Base-by-base conservation (phyloP, 53 echinoderm and acorn worm genomes). In the Holothuria scabra region DNA sequence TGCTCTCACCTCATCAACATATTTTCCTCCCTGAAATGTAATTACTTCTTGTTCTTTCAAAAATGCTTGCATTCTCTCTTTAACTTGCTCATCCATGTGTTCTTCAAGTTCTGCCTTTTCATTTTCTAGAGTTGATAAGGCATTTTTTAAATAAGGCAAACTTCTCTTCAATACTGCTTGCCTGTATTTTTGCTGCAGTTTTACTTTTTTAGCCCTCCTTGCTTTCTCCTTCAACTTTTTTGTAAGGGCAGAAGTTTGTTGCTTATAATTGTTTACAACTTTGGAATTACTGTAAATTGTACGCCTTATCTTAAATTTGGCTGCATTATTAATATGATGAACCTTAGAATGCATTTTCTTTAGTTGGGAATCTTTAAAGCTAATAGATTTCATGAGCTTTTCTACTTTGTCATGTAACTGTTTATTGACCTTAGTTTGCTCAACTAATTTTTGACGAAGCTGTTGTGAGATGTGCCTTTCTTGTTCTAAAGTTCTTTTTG, bases 1-100 rank as follows among this genome's bases (percentile, higher is more conserved):
- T 37, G 84, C 84, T 19, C 84, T 59, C 33, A 88, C 67, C 34
- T 59, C 24, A 48, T 88, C 38, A 62, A 44, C 28, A 76, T 84
- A 88, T 44, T 12, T 84, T 9, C 88, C 84, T 13, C 41, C 28
- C 84, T 76, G 38, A 31, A 84, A 84, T n/a, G 84, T 84, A 29
- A 35, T 52, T 28, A 83, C 46, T 31, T 71, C 58, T n/a, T 79
- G 57, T 2, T 69, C 44, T 7, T 49, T 65, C 30, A 72, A 38
- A 28, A 87, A 70, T 2, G 80, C 81, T 8, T 76, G 25, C 33
- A 84, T 24, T 29, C 64, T 58, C 30, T 84, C 89, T 56, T 89
- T 55, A 10, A 89, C 35, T 34, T 49, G 24, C 13, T 66, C 52
- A 12, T 67, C 84, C 22, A 65, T 74, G 6, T 34, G 55, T 59